Evolutionary conservation across 2,888 invertebrate species (phyloP).

Genomic region (Andrena flavipes): DNA sequence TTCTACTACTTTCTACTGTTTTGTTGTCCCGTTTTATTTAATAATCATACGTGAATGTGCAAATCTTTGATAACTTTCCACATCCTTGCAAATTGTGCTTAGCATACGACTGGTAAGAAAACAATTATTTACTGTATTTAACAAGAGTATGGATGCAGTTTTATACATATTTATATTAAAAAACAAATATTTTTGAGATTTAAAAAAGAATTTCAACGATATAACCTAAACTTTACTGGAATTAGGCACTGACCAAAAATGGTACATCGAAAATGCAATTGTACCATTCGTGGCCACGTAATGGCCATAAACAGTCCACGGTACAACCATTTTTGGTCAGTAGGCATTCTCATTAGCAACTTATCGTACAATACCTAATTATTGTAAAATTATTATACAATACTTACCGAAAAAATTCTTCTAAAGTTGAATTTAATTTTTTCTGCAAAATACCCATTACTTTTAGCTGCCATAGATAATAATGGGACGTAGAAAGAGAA

Average conservation of each 20-base stretch:
- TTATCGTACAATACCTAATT: not conserved
- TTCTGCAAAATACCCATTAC: not conserved
- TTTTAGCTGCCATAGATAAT: not conserved
- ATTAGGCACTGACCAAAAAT: not conserved
- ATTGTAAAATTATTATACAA: slow-evolving; percentile 4
- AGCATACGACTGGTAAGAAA: not conserved
- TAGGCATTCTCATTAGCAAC: not conserved
- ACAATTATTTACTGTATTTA: not conserved
- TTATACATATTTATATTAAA: not conserved
- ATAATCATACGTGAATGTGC: not conserved
- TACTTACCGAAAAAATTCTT: not conserved
- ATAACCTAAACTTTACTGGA: not conserved
- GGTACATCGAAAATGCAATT: not conserved
- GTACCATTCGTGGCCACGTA: not conserved
- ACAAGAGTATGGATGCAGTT: not conserved
- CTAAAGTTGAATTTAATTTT: not conserved
- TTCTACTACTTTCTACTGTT: no score
- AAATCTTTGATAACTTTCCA: not conserved
- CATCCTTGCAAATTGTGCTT: not conserved
- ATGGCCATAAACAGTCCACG: not conserved
- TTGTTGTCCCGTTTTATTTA: not conserved
- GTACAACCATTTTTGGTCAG: no score
- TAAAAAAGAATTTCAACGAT: not conserved
- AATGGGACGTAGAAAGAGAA: not conserved
- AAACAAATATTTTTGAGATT: not conserved